Percentiles rank a stretch among this genome's conserved stretches.
Evolutionary conservation across 2,113 vertebrate genomes (phyloP).

Genomic region (Ondatra zibethicus): DNA sequence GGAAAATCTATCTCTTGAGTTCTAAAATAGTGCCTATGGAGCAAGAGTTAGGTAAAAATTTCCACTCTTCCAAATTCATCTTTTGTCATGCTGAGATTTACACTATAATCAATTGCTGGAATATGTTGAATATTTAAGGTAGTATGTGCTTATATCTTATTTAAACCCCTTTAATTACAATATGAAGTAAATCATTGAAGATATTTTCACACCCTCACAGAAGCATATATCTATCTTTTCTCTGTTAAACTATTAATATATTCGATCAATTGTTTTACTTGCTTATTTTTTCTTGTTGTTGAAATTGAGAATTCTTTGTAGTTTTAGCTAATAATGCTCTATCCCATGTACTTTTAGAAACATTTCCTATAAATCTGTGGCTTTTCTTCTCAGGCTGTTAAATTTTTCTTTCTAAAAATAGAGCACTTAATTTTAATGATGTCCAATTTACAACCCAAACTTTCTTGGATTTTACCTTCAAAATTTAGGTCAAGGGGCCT

Average conservation of each 20-base stretch:
- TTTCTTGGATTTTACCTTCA: background rate
- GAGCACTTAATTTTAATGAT: background rate
- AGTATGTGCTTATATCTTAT: too few species aligned
- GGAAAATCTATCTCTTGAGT: background rate
- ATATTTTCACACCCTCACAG: background rate
- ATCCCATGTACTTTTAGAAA: background rate
- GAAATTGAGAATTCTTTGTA: background rate
- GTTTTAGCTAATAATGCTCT: background rate
- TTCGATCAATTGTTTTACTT: background rate
- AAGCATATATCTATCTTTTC: background rate
- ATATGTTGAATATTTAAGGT: background rate
- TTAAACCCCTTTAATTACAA: background rate
- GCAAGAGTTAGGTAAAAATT: fast-evolving
- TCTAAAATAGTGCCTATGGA: background rate
- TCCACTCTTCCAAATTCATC: fast-evolving
- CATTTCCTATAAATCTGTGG: background rate
- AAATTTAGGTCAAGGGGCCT: background rate
- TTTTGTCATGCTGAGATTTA: background rate
- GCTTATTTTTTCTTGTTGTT: background rate
- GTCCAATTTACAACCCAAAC: background rate
- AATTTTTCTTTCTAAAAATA: background rate
- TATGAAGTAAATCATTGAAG: background rate
- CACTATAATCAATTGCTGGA: too few species aligned
- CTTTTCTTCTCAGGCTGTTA: background rate
- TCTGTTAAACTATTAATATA: background rate